Evolutionary conservation across 1,140 invertebrate genomes (phyloP).

Genomic region (Papilio polyxenes): DNA sequence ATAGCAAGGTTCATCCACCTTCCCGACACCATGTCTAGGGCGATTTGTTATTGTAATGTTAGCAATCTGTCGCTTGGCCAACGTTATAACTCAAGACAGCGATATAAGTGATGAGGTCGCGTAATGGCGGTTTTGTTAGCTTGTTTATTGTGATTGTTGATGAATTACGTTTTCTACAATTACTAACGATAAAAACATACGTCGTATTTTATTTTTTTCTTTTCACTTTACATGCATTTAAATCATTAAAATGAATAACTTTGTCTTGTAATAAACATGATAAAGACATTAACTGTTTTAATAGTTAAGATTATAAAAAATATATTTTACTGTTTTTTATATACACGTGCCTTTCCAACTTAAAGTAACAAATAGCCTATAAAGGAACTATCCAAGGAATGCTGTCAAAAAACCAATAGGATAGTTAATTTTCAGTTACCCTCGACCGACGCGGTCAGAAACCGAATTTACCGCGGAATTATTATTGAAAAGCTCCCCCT

Average conservation of each 20-base stretch:
- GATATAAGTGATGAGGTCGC: constrained; percentile 52
- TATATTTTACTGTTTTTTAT: neutral
- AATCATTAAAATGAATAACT: too few species aligned
- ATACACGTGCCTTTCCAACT: neutral
- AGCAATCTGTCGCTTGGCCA: constrained; percentile 69
- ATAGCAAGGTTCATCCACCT: constrained; percentile 62
- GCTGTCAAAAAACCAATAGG: constrained; percentile 65
- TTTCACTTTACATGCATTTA: neutral
- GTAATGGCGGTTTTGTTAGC: constrained; percentile 54
- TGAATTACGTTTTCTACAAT: constrained; percentile 32
- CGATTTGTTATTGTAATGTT: constrained; percentile 74
- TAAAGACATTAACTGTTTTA: neutral
- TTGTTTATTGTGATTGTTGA: constrained; percentile 58
- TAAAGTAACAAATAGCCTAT: constrained; percentile 44
- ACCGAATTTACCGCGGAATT: constrained; percentile 70
- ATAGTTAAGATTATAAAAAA: neutral
- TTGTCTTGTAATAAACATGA: neutral
- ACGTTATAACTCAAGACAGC: constrained; percentile 63
- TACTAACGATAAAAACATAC: neutral
- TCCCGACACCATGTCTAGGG: constrained; percentile 58
- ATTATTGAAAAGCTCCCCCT: constrained; percentile 62
- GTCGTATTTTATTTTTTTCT: neutral
- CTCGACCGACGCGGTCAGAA: constrained; percentile 49
- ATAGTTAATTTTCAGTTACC: constrained; percentile 72
- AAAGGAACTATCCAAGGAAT: constrained; percentile 59